Base-by-base conservation (phyloP, 2,797 vertebrate species). In the Parauchenoglanis ngamensis region DNA sequence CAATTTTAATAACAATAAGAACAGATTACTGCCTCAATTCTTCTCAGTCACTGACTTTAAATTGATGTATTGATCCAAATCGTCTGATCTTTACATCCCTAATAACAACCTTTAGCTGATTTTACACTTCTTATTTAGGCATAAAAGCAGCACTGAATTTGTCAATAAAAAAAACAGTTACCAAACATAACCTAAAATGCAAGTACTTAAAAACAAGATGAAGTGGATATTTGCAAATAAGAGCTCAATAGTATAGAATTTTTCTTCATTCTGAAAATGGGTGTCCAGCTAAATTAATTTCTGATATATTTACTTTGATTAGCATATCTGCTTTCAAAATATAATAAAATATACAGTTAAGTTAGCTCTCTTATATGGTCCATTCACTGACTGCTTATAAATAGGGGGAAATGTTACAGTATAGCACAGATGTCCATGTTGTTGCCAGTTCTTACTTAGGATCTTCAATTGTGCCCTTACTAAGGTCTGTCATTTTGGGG, bases 401-500 rank as follows among this genome's bases (percentile, higher is more conserved):
- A 94, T 95, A 94, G 65, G 82, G 94, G 57, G 54, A 85, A 76
- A 85, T 83, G 44, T 67, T 83, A 67, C 63, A 83, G 46, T 61
- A 92, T 85, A 68, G 59, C 70, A 88, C 89, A 93, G 90, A 40
- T 87, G 91, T 90, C 93, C 90, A 90, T 63, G 23, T 90, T 86
- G 65, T 87, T 83, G 85, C 78, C 73, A 44, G 81, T 83, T 93
- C 95, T 96, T 91, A 99, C 95, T 99, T 99, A 93, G 97, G 98
- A 89, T 99, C 98, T 93, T 99, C 98, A 15, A 99, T 98, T 44
- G 97, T 98, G 88, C 98, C 98, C 95, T 98, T 99, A 96, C 98
- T 98, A 94, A 99, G 98, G 95, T 99, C 98, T 93, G 98, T 99
- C 98, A 99, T 99, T 97, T 99, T 99, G 91, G 98, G 98, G 89